Evolutionary conservation across 2,113 vertebrate species (phyloP).

Genomic region (Geothlypis trichas): DNA sequence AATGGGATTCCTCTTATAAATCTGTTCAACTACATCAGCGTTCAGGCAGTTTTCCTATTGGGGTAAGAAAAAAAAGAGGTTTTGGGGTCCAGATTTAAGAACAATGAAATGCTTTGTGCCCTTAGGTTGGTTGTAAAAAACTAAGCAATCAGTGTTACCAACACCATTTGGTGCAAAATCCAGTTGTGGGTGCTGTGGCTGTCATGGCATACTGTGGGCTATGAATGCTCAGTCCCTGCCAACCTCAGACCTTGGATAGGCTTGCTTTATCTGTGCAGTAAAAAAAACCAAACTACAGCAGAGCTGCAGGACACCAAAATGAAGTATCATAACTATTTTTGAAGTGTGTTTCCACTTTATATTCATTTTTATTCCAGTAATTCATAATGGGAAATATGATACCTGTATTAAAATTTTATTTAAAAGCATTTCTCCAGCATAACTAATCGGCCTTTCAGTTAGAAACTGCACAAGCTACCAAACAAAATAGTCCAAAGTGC

Average conservation of each 20-base stretch:
- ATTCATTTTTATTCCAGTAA: not conserved
- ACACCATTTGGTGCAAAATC: not conserved
- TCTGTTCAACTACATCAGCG: constrained; percentile 93
- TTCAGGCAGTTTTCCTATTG: constrained; percentile 94
- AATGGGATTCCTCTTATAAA: constrained; percentile 96
- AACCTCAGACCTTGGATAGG: not conserved
- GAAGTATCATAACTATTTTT: not conserved
- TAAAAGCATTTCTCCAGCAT: not conserved
- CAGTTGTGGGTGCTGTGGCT: not conserved
- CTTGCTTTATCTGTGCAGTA: not conserved
- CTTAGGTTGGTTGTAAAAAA: not conserved
- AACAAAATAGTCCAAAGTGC: not conserved
- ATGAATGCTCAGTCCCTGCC: not conserved
- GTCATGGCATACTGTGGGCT: not conserved
- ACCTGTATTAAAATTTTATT: not conserved
- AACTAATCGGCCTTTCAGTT: not conserved
- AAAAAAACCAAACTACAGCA: not conserved
- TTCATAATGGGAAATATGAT: not conserved
- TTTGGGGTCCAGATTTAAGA: not conserved
- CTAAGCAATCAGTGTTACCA: not conserved
- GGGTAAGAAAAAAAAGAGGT: not conserved
- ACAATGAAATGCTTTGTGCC: not conserved
- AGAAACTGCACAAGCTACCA: not conserved
- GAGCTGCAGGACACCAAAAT: not conserved
- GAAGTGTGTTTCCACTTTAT: not conserved